These are phyloP conservation scores for Eubasilissa splendida DNA, from an alignment of 2,888 invertebrate species.

Conservation along the genomic window DNA sequence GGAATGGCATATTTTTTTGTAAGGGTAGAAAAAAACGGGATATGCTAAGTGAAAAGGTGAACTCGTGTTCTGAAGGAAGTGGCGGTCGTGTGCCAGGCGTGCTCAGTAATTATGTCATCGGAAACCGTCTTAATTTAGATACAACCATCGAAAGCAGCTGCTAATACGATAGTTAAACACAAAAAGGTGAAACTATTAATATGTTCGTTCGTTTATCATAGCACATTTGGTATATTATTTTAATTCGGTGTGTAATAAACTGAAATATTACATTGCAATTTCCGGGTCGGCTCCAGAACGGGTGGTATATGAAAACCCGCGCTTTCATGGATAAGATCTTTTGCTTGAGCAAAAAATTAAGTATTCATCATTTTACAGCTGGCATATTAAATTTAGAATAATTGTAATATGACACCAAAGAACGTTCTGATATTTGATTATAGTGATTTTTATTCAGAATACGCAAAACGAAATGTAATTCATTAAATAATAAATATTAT, in stretches of 20 bases:
- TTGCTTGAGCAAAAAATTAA: slow-evolving; percentile 15
- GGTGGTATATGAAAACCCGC: slow-evolving; percentile 20
- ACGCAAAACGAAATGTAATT: too few relatives aligned
- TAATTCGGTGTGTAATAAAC: neutral
- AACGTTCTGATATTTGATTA: slow-evolving; percentile 14
- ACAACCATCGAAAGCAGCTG: neutral
- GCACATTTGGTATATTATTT: neutral
- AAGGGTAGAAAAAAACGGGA: slow-evolving; percentile 33
- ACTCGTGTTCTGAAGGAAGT: slow-evolving; percentile 15
- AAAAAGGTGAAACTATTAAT: neutral
- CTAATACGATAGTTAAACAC: neutral
- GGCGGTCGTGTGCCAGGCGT: slow-evolving; percentile 44
- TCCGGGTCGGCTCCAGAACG: neutral
- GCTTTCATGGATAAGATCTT: slow-evolving; percentile 7
- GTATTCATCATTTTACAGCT: slow-evolving; percentile 17
- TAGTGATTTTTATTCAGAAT: neutral
- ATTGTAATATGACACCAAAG: slow-evolving; percentile 13
- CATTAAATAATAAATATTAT: too few relatives aligned
- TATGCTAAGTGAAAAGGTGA: slow-evolving; percentile 46
- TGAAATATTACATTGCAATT: neutral
- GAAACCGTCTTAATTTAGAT: slow-evolving; percentile 35
- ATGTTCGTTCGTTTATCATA: neutral
- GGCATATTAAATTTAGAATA: slow-evolving; percentile 6
- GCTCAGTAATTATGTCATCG: slow-evolving; percentile 55
- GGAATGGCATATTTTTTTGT: slow-evolving; percentile 32